These are phyloP conservation scores for Tubulanus polymorphus DNA, from an alignment of 2,888 invertebrate species.

Conservation along the genomic window DNA sequence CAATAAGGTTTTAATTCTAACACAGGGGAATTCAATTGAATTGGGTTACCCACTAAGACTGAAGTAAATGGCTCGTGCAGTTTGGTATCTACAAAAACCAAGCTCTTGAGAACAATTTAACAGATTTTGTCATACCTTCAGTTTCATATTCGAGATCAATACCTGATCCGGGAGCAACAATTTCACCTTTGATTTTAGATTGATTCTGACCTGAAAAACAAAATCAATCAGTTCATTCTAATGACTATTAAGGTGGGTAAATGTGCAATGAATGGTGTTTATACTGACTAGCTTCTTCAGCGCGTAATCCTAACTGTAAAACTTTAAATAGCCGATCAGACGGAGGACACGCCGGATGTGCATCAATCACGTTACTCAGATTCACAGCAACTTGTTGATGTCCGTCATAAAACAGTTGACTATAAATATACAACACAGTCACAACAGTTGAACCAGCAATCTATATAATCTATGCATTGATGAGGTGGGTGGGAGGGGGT, in stretches of 20 bases:
- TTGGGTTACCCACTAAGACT: too few species aligned
- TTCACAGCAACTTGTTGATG: constrained; percentile 87
- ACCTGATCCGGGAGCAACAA: constrained; percentile 61
- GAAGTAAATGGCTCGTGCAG: too few species aligned
- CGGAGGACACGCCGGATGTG: constrained; percentile 91
- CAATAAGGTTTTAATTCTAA: too few species aligned
- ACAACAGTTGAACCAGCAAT: neutral
- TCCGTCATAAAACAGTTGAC: constrained; percentile 97
- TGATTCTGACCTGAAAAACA: constrained; percentile 17
- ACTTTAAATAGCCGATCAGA: constrained; percentile 88
- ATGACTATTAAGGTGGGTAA: neutral
- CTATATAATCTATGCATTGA: neutral
- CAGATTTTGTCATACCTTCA: constrained; percentile 62
- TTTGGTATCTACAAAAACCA: too few species aligned
- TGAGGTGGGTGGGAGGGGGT: neutral
- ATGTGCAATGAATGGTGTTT: neutral
- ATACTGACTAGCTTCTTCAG: constrained; percentile 60
- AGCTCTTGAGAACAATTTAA: too few species aligned
- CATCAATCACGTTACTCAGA: constrained; percentile 77
- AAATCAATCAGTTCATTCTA: neutral
- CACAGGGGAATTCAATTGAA: too few species aligned
- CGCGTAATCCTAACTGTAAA: constrained; percentile 79
- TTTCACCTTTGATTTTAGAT: constrained; percentile 47
- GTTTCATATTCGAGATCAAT: constrained; percentile 93
- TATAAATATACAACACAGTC: constrained; percentile 50